Conservation (phyloP, 2,797 vertebrate genomes). For the Apodemus agrarius region DNA sequence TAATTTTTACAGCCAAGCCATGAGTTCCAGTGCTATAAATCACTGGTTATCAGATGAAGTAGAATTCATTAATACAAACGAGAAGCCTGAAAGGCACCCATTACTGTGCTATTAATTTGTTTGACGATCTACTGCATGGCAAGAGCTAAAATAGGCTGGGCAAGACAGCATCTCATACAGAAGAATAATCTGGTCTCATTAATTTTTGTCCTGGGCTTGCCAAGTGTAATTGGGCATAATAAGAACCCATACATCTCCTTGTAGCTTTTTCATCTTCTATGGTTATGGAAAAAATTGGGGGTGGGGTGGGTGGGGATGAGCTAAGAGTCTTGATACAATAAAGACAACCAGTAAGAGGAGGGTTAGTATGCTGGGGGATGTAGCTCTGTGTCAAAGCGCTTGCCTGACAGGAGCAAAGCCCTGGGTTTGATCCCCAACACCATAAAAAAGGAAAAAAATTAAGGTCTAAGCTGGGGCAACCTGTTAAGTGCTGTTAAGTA, state of each 20-base stretch:
- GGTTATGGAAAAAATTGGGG: conserved; percentile 30
- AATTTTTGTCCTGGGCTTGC: conserved; percentile 81
- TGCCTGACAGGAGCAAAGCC: not conserved
- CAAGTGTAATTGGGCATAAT: conserved; percentile 76
- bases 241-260: conserved; percentile 63
- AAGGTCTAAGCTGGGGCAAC: conserved; percentile 67
- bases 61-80: conserved; percentile 88
- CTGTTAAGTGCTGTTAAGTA: not conserved
- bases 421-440: not conserved
- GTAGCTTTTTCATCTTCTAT: conserved; percentile 61
- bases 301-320: not conserved
- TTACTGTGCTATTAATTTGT: conserved; percentile 84
- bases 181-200: conserved; percentile 81
- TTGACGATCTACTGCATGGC: conserved; percentile 78
- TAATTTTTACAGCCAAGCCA: conserved; percentile 79
- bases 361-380: not conserved
- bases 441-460: not conserved
- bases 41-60: conserved; percentile 85
- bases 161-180: conserved; percentile 37
- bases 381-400: not conserved
- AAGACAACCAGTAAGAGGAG: conserved; percentile 67
- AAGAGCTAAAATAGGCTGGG: conserved; percentile 80
- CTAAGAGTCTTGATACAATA: conserved; percentile 61
- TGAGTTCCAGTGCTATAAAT: conserved; percentile 86
- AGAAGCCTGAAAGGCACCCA: conserved; percentile 85